A percentile compares a stretch with the other conserved stretches of the same genome.
phyloP scores from a whole-genome alignment of 1,140 invertebrate species.

The Pomacea maculata region DNA sequence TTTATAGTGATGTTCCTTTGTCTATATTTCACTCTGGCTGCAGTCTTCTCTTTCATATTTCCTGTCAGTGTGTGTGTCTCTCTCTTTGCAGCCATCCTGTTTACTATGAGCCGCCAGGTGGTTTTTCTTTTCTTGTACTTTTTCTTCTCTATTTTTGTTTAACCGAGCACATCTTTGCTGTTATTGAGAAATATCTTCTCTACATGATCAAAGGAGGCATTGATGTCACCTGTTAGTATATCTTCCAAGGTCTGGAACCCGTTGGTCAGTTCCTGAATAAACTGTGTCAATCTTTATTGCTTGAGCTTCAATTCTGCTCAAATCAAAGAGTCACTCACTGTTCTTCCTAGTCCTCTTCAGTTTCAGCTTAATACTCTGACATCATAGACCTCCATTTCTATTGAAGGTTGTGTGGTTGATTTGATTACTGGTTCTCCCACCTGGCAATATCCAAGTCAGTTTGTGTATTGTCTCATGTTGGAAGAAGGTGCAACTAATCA shows the following conservation, averaged over 20 bases:
- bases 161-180: not conserved
- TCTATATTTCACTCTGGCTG: not conserved
- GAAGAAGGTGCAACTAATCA: slow-evolving; percentile 36
- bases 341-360: not conserved
- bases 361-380: slow-evolving; percentile 16
- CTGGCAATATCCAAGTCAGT: slow-evolving; percentile 33
- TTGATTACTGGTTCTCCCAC: slow-evolving; percentile 33
- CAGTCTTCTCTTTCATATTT: not conserved
- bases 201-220: not conserved
- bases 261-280: not conserved
- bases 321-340: not conserved
- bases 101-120: not conserved
- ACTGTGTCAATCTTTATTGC: not conserved
- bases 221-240: not conserved
- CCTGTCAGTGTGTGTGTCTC: not conserved
- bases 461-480: slow-evolving; percentile 39
- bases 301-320: not conserved
- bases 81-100: not conserved
- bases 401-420: slow-evolving; percentile 38
- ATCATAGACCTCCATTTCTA: slow-evolving; percentile 33
- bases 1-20: not conserved
- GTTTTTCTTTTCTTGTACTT: not conserved
- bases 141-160: not conserved
- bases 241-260: not conserved
- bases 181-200: not conserved